Evolutionary conservation across 2,113 vertebrate species (phyloP), one percentile per base, ranked within the genome.

Genomic region (Myotis yumanensis): DNA sequence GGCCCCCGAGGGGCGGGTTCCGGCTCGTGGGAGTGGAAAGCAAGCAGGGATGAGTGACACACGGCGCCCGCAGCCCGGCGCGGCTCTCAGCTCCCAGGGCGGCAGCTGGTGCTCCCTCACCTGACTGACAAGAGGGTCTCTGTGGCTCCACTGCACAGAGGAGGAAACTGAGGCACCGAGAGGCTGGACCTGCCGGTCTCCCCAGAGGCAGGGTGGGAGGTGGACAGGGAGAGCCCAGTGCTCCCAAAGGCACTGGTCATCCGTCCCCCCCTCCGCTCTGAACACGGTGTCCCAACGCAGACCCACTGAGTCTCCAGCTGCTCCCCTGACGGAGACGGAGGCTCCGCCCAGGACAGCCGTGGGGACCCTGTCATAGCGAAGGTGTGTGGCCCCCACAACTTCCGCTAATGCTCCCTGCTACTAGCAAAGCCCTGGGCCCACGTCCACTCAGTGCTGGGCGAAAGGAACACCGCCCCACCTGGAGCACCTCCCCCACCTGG

Each of bases 361-460:
- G 2, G 11, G 25, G 25, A 5, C 28, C 16, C 28, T 6, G 0
- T 23, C 20, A 9, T 1, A 15, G 16, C 5, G 48, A 11, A 32
- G 32, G 7, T 0, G 0, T 17, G 48, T 0, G 62, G 12, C 30
- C n/a, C 46, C 20, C 11, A 0, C 43, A 1, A 2, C 14, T 52
- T 0, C 4, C 30, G 48, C 15, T 5, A 51, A 6, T 5, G 25
- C 4, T 30, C 71, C 35, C 37, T n/a, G 7, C 79, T 6, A 3
- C 4, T 14, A 20, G 16, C 2, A 2, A 3, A 9, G 1, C 0
- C 11, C 48, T 6, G 20, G 37, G 35, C 35, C 20, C 5, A 0
- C 0, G n/a, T 9, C 5, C 0, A 2, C 54, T 2, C 30, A 1
- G 37, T 0, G 0, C 40, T 0, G 37, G 4, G 46, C 46, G 10